Evolutionary conservation across 1,140 invertebrate genomes (phyloP).

Genomic region (Mizuhopecten yessoensis): DNA sequence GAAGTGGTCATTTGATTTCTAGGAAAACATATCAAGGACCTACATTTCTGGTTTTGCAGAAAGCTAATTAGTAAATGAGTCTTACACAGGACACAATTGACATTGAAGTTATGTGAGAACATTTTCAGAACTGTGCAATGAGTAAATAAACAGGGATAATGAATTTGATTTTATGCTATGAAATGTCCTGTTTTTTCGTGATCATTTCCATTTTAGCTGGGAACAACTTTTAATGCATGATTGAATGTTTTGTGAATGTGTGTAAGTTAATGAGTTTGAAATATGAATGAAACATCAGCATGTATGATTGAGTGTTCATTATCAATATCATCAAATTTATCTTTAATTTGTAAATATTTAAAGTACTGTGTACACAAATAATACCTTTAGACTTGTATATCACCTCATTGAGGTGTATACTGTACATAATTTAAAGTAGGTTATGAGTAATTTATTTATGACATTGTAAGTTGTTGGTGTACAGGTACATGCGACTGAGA

Average conservation of each 20-base stretch:
- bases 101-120: neutral
- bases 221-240: constrained; percentile 4
- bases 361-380: too few relatives aligned
- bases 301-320: neutral
- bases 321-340: neutral
- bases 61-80: too few relatives aligned
- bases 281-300: neutral
- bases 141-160: neutral
- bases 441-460: neutral
- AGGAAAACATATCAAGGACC: neutral
- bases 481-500: neutral
- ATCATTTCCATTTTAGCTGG: constrained; percentile 28
- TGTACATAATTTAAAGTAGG: neutral
- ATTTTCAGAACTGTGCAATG: neutral
- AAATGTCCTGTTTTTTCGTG: neutral
- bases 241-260: neutral
- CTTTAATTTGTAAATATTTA: too few relatives aligned
- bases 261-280: neutral
- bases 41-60: neutral
- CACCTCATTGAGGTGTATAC: neutral
- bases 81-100: neutral
- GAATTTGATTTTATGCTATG: neutral
- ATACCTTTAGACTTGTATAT: neutral
- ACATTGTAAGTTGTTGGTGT: neutral
- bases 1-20: neutral